A percentile compares a stretch with the other conserved stretches of the same genome.
Evolutionary conservation across 2,113 vertebrate genomes (phyloP).

Genomic region (Trachemys scripta): DNA sequence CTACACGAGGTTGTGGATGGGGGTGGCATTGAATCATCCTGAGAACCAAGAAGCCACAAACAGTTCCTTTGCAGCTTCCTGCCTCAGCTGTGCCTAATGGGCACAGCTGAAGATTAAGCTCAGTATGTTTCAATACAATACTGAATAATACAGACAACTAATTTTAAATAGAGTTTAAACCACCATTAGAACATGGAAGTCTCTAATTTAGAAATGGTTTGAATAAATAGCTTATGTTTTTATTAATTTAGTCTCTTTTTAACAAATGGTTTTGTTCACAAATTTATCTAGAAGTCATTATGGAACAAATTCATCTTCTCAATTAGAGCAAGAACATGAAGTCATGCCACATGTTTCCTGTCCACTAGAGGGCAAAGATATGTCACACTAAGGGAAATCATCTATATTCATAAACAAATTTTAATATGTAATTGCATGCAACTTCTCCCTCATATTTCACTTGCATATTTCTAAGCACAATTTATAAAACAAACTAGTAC

Average conservation of each 20-base stretch:
- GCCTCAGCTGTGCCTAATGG: background rate
- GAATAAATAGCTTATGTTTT: background rate
- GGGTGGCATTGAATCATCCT: background rate
- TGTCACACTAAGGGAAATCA: background rate
- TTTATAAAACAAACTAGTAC: background rate
- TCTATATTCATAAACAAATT: background rate
- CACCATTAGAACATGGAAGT: background rate
- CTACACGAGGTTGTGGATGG: background rate
- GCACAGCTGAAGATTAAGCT: background rate
- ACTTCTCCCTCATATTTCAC: background rate
- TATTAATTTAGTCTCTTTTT: background rate
- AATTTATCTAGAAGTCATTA: background rate
- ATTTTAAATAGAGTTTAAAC: background rate
- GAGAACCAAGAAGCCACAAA: fast-evolving
- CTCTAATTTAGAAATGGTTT: background rate
- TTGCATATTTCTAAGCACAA: background rate
- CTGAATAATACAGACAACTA: background rate
- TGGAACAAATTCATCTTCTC: background rate
- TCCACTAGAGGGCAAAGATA: conserved; percentile 53
- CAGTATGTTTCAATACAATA: background rate
- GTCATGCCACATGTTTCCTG: background rate
- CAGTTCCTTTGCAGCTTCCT: background rate
- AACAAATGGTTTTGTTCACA: background rate
- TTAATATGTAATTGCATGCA: background rate
- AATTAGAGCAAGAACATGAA: background rate